Percentiles rank a stretch among this genome's conserved stretches.
These are phyloP conservation scores for Cephalopterus ornatus DNA, from an alignment of 2,113 vertebrate genomes.

Conservation along the genomic window DNA sequence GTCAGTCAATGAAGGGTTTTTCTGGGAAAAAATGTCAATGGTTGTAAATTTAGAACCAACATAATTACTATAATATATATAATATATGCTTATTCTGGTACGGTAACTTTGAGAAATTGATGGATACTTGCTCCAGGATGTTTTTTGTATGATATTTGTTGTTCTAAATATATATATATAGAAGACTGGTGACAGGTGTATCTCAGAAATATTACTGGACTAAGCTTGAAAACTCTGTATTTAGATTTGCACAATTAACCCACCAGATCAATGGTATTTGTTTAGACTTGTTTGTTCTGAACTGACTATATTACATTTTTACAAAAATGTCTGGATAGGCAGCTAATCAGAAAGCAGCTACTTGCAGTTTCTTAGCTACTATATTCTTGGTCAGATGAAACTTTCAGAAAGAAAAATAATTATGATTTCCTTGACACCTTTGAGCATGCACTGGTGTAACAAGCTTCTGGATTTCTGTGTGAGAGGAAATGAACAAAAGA, in stretches of 20 bases:
- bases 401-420: neutral
- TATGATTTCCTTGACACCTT: neutral
- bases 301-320: neutral
- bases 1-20: neutral
- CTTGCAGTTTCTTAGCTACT: neutral
- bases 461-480: neutral
- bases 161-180: neutral
- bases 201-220: neutral
- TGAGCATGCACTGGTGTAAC: neutral
- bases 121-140: neutral
- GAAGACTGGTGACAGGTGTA: neutral
- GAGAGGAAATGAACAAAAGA: neutral
- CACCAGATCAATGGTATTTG: neutral
- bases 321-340: neutral
- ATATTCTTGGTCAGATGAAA: neutral
- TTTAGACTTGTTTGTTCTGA: neutral
- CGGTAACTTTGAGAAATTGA: neutral
- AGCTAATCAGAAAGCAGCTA: neutral
- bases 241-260: neutral
- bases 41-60: neutral
- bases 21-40: neutral
- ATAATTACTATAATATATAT: neutral
- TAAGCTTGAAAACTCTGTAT: neutral
- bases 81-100: neutral
- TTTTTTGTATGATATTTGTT: neutral